phyloP scores from a whole-genome alignment of 2,888 invertebrate species.

The Strigamia maritima region DNA sequence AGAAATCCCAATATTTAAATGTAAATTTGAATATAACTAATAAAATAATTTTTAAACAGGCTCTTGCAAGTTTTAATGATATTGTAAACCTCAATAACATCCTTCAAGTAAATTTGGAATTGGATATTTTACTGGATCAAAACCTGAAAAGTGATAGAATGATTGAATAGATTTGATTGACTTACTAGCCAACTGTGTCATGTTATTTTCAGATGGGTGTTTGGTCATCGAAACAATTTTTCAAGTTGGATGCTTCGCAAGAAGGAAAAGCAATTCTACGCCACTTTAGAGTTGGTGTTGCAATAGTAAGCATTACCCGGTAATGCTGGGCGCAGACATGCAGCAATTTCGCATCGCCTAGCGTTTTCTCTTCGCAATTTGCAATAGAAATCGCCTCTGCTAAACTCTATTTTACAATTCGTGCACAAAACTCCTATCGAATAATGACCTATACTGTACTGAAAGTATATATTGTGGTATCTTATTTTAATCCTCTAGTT shows the following conservation, averaged over 20 bases:
- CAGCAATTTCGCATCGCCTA: too few species aligned
- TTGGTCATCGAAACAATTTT: slow-evolving; percentile 38
- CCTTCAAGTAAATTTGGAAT: background rate
- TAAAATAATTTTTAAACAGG: background rate
- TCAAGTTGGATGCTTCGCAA: slow-evolving; percentile 40
- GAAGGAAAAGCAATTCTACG: slow-evolving; percentile 44
- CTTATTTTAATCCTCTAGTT: too few species aligned
- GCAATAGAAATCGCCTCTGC: too few species aligned
- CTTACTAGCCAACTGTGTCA: too few species aligned
- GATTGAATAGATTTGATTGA: background rate
- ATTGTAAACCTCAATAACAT: background rate
- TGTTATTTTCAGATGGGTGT: slow-evolving; percentile 40
- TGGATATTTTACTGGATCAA: background rate
- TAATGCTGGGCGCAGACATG: too few species aligned
- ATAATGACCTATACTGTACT: too few species aligned
- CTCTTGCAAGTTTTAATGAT: background rate
- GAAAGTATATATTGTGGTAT: too few species aligned
- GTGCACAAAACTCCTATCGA: too few species aligned
- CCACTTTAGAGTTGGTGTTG: slow-evolving; percentile 71
- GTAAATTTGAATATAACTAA: too few species aligned
- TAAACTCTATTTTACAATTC: too few species aligned
- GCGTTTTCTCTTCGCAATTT: too few species aligned
- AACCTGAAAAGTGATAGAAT: background rate
- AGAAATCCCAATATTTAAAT: too few species aligned
- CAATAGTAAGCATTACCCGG: slow-evolving; percentile 61